Evolutionary conservation across 2,797 vertebrate genomes (phyloP).

Genomic region (Buphagus erythrorhynchus): DNA sequence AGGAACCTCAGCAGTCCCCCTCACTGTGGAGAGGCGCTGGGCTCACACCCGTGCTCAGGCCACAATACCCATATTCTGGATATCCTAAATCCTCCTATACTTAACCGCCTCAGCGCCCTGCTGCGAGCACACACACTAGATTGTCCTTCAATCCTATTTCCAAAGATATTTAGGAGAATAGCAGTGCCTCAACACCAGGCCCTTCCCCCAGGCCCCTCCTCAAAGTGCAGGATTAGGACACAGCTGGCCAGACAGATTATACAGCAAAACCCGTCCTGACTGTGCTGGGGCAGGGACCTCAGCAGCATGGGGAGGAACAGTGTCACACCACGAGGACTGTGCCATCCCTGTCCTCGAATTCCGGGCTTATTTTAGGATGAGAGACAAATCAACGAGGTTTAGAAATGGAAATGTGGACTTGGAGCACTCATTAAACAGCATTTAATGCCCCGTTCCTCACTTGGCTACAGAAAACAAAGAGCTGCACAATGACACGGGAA

Average conservation of each 20-base stretch:
- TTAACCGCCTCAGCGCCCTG: background rate
- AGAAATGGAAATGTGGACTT: background rate
- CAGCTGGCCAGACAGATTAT: conserved; percentile 50
- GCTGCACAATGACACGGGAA: rapidly evolving
- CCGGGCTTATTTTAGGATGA: background rate
- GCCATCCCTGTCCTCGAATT: background rate
- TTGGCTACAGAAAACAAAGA: background rate
- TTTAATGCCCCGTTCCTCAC: rapidly evolving
- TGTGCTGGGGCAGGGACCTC: background rate
- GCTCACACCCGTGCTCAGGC: background rate
- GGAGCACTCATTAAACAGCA: background rate
- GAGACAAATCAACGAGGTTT: background rate
- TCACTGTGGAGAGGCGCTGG: rapidly evolving
- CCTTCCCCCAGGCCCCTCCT: background rate
- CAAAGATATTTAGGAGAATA: background rate
- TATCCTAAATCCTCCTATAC: background rate
- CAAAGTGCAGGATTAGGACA: background rate
- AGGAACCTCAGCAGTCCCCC: background rate
- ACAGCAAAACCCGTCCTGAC: background rate
- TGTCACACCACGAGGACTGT: background rate
- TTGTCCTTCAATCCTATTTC: background rate
- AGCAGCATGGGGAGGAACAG: background rate
- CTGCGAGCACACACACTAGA: background rate
- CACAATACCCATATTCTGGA: background rate
- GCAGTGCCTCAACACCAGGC: background rate